phyloP scores from a whole-genome alignment of 2,113 vertebrate genomes.

The Thinocorus orbignyianus region DNA sequence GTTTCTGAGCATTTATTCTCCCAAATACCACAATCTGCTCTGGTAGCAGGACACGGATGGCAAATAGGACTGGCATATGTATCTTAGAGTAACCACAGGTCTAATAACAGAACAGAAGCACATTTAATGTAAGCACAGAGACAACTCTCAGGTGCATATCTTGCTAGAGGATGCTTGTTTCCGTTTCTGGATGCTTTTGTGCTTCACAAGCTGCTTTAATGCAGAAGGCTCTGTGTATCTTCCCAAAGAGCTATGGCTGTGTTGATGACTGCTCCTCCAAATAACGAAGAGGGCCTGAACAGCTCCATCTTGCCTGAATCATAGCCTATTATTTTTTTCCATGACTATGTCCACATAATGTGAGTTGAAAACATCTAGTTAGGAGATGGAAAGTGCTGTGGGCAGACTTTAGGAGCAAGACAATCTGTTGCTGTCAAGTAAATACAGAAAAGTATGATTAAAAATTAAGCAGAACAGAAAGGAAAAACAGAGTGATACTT shows the following conservation, averaged over 20 bases:
- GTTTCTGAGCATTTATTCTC: neutral
- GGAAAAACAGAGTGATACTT: neutral
- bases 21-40: neutral
- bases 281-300: neutral
- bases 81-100: accelerated
- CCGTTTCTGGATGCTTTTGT: neutral
- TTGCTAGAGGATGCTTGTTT: neutral
- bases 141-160: neutral
- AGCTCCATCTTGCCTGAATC: neutral
- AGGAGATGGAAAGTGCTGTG: neutral
- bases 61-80: accelerated
- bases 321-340: neutral
- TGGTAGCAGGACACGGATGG: neutral
- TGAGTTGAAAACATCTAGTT: neutral
- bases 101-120: neutral
- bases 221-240: neutral
- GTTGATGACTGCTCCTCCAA: neutral
- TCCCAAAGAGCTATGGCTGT: neutral
- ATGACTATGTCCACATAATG: neutral
- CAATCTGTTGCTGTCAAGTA: neutral
- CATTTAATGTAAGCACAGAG: neutral
- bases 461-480: neutral
- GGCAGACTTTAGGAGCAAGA: neutral
- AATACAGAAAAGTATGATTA: neutral
- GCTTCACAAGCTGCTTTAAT: neutral